Conservation (phyloP, 2,888 invertebrate genomes). For the Sycophila texana region DNA sequence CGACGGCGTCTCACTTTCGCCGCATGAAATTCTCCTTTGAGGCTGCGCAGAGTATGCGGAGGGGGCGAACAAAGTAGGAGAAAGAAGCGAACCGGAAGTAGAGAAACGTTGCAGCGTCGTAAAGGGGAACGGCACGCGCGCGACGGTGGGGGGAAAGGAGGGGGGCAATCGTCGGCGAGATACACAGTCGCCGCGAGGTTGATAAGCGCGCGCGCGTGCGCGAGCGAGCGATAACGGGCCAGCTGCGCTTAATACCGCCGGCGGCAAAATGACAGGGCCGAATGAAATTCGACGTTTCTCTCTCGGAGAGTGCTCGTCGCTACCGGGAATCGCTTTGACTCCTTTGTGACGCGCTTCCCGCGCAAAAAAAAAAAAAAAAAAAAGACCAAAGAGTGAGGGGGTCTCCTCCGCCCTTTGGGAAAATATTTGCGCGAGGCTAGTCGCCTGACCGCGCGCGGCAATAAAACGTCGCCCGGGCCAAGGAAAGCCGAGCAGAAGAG, state of each 20-base stretch:
- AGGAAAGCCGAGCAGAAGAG: too few relatives aligned
- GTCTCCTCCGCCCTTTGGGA: conserved; percentile 14
- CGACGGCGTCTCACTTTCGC: conserved; percentile 5
- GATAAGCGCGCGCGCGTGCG: not conserved
- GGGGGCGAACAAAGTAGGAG: too few relatives aligned
- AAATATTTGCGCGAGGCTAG: conserved; percentile 33
- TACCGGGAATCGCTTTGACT: conserved; percentile 35
- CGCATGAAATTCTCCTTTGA: too few relatives aligned
- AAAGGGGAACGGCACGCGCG: not conserved
- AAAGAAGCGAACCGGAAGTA: too few relatives aligned
- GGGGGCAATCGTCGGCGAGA: not conserved
- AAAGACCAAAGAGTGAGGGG: not conserved
- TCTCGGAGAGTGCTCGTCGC: not conserved
- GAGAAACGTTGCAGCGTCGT: too few relatives aligned
- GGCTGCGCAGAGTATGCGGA: too few relatives aligned
- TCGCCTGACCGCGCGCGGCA: conserved; percentile 12
- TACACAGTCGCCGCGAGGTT: not conserved
- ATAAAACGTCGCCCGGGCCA: conserved; percentile 22
- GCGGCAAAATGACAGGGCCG: not conserved
- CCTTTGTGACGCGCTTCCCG: conserved; percentile 28
- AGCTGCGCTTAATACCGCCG: not conserved
- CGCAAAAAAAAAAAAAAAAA: conserved; percentile 35
- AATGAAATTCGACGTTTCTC: conserved; percentile 9
- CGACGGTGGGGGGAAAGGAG: not conserved
- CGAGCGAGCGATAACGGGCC: not conserved